phyloP scores from a whole-genome alignment of 2,888 invertebrate species.

The Papilio gigon region DNA sequence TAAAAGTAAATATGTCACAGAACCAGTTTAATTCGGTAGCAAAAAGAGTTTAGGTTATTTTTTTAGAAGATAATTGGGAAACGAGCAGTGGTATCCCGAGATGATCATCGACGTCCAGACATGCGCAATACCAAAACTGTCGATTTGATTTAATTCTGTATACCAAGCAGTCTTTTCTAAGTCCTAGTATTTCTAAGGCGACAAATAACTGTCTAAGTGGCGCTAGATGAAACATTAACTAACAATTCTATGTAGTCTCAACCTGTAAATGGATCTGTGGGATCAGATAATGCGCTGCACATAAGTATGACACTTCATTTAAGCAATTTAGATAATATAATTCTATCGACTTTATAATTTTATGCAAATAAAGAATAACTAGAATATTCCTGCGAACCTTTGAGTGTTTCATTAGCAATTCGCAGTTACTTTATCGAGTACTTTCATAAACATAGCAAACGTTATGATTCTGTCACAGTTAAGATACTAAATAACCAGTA shows the following conservation, averaged over 20 bases:
- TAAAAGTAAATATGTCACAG: background rate
- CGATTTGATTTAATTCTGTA: background rate
- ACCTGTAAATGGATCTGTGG: background rate
- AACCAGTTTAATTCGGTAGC: background rate
- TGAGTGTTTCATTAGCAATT: constrained; percentile 41
- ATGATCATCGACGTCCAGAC: too few relatives aligned
- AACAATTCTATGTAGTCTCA: constrained; percentile 24
- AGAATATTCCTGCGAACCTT: constrained; percentile 39
- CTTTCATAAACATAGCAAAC: constrained; percentile 30
- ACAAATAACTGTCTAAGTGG: constrained; percentile 34
- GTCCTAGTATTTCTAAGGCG: constrained; percentile 8
- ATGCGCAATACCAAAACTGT: too few relatives aligned
- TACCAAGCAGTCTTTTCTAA: constrained; percentile 16
- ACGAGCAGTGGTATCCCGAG: too few relatives aligned
- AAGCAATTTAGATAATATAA: constrained; percentile 61
- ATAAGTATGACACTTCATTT: constrained; percentile 64
- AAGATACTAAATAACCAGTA: constrained; percentile 33
- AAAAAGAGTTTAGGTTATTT: constrained; percentile 7
- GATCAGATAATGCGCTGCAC: constrained; percentile 30
- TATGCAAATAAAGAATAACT: constrained; percentile 44
- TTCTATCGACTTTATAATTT: constrained; percentile 45
- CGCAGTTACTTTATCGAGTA: constrained; percentile 28
- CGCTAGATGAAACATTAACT: constrained; percentile 35
- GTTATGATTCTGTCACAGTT: constrained; percentile 31
- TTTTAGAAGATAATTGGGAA: too few relatives aligned